Percentiles rank a stretch among this genome's conserved stretches.
Evolutionary conservation across 2,797 vertebrate species (phyloP).

Genomic region (Helostoma temminkii): DNA sequence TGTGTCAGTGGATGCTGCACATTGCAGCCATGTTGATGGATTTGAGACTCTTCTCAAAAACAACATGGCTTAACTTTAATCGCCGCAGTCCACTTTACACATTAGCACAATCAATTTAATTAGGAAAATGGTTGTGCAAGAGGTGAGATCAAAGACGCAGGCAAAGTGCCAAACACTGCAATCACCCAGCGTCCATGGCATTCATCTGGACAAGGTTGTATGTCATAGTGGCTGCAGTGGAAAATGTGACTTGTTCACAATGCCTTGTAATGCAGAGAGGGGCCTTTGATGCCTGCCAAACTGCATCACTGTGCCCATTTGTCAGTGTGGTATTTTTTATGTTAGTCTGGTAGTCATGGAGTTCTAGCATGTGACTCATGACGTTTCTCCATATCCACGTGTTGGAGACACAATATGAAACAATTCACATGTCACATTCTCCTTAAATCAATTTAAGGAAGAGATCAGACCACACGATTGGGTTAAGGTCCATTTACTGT

Average conservation of each 20-base stretch:
- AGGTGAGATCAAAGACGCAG: constrained; percentile 62
- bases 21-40: constrained; percentile 58
- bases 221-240: constrained; percentile 61
- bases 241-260: constrained; percentile 67
- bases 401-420: constrained; percentile 33
- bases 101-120: constrained; percentile 71
- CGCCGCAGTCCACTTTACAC: constrained; percentile 60
- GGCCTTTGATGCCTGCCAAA: constrained; percentile 53
- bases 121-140: constrained; percentile 49
- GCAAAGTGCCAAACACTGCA: constrained; percentile 23
- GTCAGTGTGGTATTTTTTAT: constrained; percentile 47
- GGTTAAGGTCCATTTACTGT: constrained; percentile 12
- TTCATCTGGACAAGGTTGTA: constrained; percentile 33
- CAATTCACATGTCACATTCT: constrained; percentile 24
- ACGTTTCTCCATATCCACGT: constrained; percentile 31
- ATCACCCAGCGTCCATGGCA: constrained; percentile 42
- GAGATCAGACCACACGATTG: constrained; percentile 20
- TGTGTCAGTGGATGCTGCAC: constrained; percentile 39
- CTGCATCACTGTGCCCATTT: constrained; percentile 54
- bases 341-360: constrained; percentile 29
- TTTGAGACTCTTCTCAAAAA: constrained; percentile 62
- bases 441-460: constrained; percentile 31
- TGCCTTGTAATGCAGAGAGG: constrained; percentile 47
- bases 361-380: constrained; percentile 25
- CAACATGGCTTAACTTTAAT: constrained; percentile 66